Base-by-base conservation (phyloP, 2,113 vertebrate species). In the Suncus etruscus region DNA sequence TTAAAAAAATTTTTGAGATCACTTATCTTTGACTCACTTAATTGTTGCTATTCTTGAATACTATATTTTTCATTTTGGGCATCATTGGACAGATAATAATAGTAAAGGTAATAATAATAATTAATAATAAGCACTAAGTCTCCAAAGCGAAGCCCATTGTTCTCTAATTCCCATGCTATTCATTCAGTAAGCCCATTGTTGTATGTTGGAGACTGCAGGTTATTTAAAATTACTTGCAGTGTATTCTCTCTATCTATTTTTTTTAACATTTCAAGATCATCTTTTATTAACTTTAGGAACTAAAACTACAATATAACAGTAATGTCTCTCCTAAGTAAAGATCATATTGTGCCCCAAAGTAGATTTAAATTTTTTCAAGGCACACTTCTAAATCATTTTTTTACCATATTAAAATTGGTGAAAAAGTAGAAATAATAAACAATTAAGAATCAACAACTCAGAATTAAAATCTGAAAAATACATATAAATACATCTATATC, bases 401-500 rank as follows among this genome's bases (percentile, higher is more conserved):
- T 65, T 31, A 78, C 24, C 58, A 24, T 18, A 65, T 66, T 25
- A 11, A 93, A 94, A 48, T 75, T 22, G 76, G 87, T 50, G 27
- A 85, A 82, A 89, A 16, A 61, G 58, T 22, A 61, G 58, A 22
- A 61, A 18, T 61, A 61, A 6, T 77, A 65, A 91, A 86, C 24
- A 68, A 29, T 50, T 16, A 88, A 91, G 24, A 14, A n/a, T n/a
- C n/a, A n/a, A 73, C 70, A 70, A 78, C 39, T 81, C 48, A 75
- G 77, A 86, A 89, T 25, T 75, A 74, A 83, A 68, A 73, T 93
- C 68, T 87, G 69, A 91, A 89, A 92, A 94, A 88, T 16, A 82
- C 14, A 68, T 39, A 31, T 45, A 81, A 31, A 77, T 66, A n/a
- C 51, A 80, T 72, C 58, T 68, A 8, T 72, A 81, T 48, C 75